Conservation (phyloP, 2,113 vertebrate species). For the Hylia prasina region DNA sequence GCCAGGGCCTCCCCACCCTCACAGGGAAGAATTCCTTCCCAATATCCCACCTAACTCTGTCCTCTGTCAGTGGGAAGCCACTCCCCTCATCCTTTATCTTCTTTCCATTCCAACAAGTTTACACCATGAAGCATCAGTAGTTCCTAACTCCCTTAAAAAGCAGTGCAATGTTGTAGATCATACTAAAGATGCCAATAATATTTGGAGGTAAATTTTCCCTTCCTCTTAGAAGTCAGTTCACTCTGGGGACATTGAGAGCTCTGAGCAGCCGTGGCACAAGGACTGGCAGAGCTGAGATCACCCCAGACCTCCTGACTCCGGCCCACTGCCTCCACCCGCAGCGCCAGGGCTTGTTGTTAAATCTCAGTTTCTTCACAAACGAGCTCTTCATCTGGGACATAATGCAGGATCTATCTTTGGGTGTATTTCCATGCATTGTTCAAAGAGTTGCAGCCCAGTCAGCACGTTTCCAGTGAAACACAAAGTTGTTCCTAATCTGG, state of each 20-base stretch:
- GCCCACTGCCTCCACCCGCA: not conserved
- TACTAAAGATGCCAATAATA: not conserved
- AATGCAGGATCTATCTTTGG: not conserved
- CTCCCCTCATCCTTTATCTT: accelerated
- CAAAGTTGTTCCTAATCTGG: not conserved
- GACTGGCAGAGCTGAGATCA: not conserved
- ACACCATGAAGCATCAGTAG: accelerated
- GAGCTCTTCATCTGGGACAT: not conserved
- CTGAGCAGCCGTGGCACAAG: not conserved
- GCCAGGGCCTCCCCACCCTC: accelerated
- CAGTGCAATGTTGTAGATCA: accelerated
- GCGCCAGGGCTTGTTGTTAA: not conserved
- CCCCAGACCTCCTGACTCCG: not conserved
- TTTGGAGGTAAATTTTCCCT: not conserved
- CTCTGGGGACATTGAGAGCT: not conserved
- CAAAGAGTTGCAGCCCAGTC: not conserved
- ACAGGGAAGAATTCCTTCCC: accelerated
- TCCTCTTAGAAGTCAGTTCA: not conserved
- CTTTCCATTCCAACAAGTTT: not conserved
- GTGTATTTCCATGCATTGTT: not conserved
- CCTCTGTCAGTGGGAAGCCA: not conserved
- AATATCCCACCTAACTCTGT: accelerated
- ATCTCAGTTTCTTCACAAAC: not conserved
- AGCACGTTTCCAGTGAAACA: not conserved
- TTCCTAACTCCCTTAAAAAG: not conserved